These are phyloP conservation scores for Turdus rufiventris DNA, from an alignment of 2,113 vertebrate species.

Conservation along the genomic window DNA sequence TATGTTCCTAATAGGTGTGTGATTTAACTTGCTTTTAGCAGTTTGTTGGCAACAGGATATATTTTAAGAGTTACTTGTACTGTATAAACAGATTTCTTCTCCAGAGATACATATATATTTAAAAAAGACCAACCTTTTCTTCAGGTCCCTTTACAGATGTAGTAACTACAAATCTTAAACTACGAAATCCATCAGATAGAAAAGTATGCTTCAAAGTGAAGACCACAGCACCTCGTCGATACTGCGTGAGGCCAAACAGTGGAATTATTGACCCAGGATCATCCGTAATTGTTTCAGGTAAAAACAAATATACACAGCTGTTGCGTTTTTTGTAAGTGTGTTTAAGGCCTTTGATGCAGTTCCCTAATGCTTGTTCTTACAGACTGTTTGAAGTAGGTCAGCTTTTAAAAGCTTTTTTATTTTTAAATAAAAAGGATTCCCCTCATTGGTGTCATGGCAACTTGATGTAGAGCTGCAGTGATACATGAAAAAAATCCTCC, in stretches of 20 bases:
- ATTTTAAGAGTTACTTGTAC: not conserved
- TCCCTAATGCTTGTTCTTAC: not conserved
- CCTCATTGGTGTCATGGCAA: not conserved
- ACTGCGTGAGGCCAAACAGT: slow-evolving; percentile 98
- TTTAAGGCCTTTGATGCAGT: not conserved
- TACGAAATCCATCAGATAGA: slow-evolving; percentile 94
- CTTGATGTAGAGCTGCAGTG: not conserved
- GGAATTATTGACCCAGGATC: slow-evolving; percentile 90
- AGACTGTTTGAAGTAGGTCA: not conserved
- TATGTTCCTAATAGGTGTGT: not conserved
- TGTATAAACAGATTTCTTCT: not conserved
- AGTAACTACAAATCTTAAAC: slow-evolving; percentile 95
- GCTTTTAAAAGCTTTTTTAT: not conserved
- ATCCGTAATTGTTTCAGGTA: slow-evolving; percentile 89
- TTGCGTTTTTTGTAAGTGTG: not conserved
- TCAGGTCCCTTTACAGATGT: slow-evolving; percentile 98
- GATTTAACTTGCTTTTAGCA: not conserved
- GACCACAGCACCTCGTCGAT: slow-evolving; percentile 95
- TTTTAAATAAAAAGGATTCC: not conserved
- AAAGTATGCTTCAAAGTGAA: slow-evolving; percentile 99
- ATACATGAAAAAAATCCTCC: not conserved
- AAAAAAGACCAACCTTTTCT: not conserved
- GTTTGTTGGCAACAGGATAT: not conserved
- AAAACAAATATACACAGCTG: not conserved
- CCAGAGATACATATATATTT: not conserved